Conservation (phyloP, 2,113 vertebrate genomes). For the Mungos mungo region DNA sequence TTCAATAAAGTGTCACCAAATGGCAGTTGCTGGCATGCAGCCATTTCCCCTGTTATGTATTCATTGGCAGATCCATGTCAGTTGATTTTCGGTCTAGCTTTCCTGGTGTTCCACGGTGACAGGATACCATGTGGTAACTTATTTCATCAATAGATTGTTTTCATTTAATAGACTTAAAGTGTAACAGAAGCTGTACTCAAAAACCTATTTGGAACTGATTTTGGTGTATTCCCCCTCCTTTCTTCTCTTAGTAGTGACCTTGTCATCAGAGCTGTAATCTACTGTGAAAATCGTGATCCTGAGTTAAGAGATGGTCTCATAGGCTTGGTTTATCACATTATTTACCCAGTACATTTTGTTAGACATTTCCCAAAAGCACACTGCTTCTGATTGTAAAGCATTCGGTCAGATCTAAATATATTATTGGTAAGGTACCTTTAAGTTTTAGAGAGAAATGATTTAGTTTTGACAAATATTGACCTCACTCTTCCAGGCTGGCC, state of each 20-base stretch:
- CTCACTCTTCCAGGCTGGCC: background rate
- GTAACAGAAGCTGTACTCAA: background rate
- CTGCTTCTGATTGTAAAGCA: background rate
- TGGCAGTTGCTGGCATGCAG: constrained; percentile 17
- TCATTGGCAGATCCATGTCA: background rate
- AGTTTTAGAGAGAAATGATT: constrained; percentile 42
- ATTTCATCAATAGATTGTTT: constrained; percentile 61
- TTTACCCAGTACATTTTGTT: background rate
- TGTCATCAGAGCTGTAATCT: background rate
- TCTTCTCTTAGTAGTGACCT: background rate
- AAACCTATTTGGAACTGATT: background rate
- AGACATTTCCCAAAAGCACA: background rate
- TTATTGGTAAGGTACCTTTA: background rate
- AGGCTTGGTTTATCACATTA: background rate
- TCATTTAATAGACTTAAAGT: constrained; percentile 20
- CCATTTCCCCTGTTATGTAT: background rate
- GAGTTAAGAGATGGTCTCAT: background rate
- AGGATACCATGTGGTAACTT: constrained; percentile 12
- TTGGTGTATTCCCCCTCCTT: background rate
- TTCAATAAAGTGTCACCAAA: constrained; percentile 59
- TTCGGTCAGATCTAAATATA: background rate
- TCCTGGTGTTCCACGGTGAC: constrained; percentile 44
- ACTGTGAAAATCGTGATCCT: background rate
- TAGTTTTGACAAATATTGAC: background rate
- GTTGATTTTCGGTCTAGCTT: background rate